phyloP scores from a whole-genome alignment of 2,797 vertebrate genomes.

The Oceanodroma leucorhoa region DNA sequence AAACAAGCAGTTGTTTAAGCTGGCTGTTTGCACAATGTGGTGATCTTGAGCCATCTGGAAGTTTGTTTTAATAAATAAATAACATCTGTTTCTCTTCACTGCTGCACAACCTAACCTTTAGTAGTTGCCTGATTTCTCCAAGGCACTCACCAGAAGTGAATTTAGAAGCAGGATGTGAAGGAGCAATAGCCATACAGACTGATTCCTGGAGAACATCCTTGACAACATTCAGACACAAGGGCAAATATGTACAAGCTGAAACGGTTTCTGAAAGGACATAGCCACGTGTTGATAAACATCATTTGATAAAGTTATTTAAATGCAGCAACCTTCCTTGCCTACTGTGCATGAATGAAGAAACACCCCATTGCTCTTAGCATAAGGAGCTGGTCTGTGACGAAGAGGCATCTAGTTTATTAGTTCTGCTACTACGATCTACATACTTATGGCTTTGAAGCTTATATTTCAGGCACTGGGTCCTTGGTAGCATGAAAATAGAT shows the following conservation, averaged over 20 bases:
- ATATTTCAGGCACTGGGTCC: background rate
- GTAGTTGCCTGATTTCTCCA: background rate
- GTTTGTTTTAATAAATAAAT: conserved; percentile 40
- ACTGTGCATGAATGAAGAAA: background rate
- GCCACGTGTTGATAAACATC: background rate
- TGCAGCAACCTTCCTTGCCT: background rate
- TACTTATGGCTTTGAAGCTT: background rate
- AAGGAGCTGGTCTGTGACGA: background rate
- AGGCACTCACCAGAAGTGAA: background rate
- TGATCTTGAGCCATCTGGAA: conserved; percentile 18
- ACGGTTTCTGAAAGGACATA: background rate
- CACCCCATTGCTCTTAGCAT: background rate
- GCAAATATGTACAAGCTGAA: background rate
- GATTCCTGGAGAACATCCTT: background rate
- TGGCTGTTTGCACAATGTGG: background rate
- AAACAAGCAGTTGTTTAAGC: background rate
- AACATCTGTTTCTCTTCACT: conserved; percentile 1
- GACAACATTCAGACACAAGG: background rate
- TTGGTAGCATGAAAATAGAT: background rate
- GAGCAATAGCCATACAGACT: background rate
- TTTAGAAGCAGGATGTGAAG: background rate
- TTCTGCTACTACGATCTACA: background rate
- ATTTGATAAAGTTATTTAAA: background rate
- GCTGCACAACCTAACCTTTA: background rate
- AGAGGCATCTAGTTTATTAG: background rate